A percentile compares a stretch with the other conserved stretches of the same genome.
Evolutionary conservation across 2,888 invertebrate genomes (phyloP).

Genomic region (Drosophila melanosoma): DNA sequence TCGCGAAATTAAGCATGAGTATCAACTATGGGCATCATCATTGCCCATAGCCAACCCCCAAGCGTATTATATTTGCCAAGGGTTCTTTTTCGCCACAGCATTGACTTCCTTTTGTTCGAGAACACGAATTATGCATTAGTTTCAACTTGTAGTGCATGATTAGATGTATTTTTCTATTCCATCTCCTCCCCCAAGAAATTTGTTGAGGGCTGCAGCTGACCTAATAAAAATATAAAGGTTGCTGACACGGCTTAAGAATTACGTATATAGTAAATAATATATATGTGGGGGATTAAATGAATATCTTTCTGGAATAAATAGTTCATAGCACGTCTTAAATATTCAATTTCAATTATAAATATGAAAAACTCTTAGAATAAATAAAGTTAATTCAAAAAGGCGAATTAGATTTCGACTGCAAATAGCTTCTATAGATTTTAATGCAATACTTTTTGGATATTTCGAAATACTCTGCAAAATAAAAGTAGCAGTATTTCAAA

Average conservation of each 20-base stretch:
- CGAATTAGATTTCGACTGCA: neutral
- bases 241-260: conserved; percentile 7
- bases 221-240: conserved; percentile 33
- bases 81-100: conserved; percentile 40
- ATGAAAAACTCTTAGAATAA: neutral
- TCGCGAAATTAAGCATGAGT: conserved; percentile 72
- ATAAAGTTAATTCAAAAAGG: neutral
- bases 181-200: conserved; percentile 3
- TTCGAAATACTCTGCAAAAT: neutral
- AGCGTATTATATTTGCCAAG: conserved; percentile 38
- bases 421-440: neutral
- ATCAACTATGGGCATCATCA: conserved; percentile 24
- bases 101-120: conserved; percentile 45
- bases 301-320: conserved; percentile 14
- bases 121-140: conserved; percentile 78
- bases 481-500: neutral
- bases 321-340: conserved; percentile 1
- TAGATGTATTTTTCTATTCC: conserved; percentile 43
- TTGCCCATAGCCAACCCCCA: conserved; percentile 42
- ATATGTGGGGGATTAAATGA: neutral
- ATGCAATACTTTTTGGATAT: neutral
- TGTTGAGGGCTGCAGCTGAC: conserved; percentile 45
- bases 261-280: conserved; percentile 3
- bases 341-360: neutral
- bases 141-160: conserved; percentile 68